phyloP scores from a whole-genome alignment of 2,797 vertebrate species.

The Peromyscus nudipes region DNA sequence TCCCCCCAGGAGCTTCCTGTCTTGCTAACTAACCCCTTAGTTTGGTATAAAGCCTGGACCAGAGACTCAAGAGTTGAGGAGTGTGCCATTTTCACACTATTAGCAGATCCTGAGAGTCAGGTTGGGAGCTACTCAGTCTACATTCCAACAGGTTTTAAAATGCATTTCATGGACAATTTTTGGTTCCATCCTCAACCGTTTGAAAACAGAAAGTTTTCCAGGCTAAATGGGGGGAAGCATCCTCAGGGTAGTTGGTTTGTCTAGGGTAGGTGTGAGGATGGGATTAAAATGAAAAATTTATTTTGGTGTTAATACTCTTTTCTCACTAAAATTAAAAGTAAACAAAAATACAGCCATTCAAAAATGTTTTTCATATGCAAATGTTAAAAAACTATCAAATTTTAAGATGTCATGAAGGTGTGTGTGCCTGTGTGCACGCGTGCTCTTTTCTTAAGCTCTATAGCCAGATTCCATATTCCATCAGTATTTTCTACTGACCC shows the following conservation, averaged over 20 bases:
- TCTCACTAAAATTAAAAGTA: conserved; percentile 12
- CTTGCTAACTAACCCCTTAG: background rate
- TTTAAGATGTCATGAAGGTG: background rate
- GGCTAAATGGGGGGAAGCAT: background rate
- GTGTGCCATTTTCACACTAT: background rate
- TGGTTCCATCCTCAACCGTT: background rate
- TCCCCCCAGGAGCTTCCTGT: background rate
- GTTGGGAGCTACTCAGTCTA: background rate
- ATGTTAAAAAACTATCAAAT: background rate
- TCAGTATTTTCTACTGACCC: conserved; percentile 56
- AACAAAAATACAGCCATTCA: background rate
- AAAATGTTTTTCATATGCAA: background rate
- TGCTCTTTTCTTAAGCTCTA: background rate
- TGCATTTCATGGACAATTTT: background rate
- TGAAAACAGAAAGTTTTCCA: conserved; percentile 50
- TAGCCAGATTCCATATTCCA: conserved; percentile 10
- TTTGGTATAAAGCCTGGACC: background rate
- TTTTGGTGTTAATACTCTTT: background rate
- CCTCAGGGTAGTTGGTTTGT: background rate
- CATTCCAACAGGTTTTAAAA: conserved; percentile 5
- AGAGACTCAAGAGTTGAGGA: background rate
- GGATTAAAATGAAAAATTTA: conserved; percentile 34
- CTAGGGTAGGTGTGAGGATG: background rate
- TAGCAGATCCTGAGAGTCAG: background rate
- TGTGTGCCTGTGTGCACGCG: background rate